Base-by-base conservation (phyloP, 2,797 vertebrate species). In the Rhabdomys pumilio region DNA sequence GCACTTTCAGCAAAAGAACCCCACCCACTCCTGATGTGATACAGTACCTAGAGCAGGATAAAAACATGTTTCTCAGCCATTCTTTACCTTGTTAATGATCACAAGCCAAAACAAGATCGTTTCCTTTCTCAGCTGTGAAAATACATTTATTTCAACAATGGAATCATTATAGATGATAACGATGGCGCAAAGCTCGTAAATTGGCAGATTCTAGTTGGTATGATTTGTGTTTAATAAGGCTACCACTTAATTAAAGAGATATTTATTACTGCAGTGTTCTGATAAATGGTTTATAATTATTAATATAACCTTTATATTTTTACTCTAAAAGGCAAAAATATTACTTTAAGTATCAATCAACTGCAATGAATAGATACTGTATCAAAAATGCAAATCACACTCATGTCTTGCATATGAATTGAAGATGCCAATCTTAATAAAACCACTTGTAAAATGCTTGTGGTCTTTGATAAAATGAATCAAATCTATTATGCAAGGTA, bases 131-230 rank as follows among this genome's bases (percentile, higher is more conserved):
- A 98, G 91, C 88, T 82, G 89, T 0, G 10, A 85, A 95, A 97
- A 98, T 96, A 97, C 94, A 98, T 97, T 96, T 98, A 97, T 98
- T 97, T 97, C 96, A 97, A 93, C 77, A 96, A 96, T 3, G 6
- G 93, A 89, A 80, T 95, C 88, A 97, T 86, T 69, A 24, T 76
- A 96, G 85, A 97, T 91, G 91, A 98, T 96, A 97, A 97, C 98
- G 97, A 92, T 96, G 67, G 82, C 96, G 29, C 29, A 96, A 97
- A 83, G 93, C 61, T 97, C 38, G 87, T 53, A 98, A 98, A 97
- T 96, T 63, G 87, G 97, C 95, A 95, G 94, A 98, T 94, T 79
- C 57, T 93, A 97, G 79, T 92, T 98, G 89, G 72, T 85, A 44
- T 82, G 91, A 97, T 98, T 96, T 95, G 91, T 98, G 85, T 96